Evolutionary conservation across 2,888 invertebrate species (phyloP), one percentile per base, ranked within the genome.

Genomic region (Tipula unca): DNA sequence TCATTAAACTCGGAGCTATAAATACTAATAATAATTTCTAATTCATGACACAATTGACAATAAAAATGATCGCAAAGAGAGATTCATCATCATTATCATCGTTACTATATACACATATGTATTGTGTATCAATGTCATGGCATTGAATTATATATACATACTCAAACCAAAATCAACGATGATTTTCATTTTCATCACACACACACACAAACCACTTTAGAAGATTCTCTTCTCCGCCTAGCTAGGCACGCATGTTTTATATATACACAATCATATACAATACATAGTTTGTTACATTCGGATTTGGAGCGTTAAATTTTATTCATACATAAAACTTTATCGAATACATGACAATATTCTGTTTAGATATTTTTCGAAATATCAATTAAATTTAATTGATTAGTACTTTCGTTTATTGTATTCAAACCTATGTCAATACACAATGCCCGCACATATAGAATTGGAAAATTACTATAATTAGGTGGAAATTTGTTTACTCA

Each of bases 51-150:
- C 20, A 69, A 25, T 69, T 20, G 69, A 69, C 25, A 25, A 25
- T 25, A n/a, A 48, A 48, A 4, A 48, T 25, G 69, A 25, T 20
- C 10, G 69, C 69, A 25, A 8, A 69, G 69, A 69, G 69, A 69
- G 25, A 69, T 54, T 54, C 17, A 54, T 17, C 48, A 54, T 54
- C 17, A 48, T 48, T 17, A 48, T 17, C 48, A 39, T 39, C 39
- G 13, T 39, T 32, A 32, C 39, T 39, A 39, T 17, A 48, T 42
- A 42, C 35, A 35, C 36, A 36, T 36, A 8, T 42, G 1, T 14
- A n/a, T n/a, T n/a, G 48, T 48, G 25, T 82, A 29, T 32, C 83
- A 83, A 83, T 83, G 83, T 83, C 83, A 35, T 83, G 83, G 83
- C 83, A 83, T 83, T 83, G 83, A 83, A 83, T 83, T 83, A 32